These are phyloP conservation scores for Pollenia griseotomentosa DNA, from an alignment of 2,888 invertebrate genomes.

Conservation along the genomic window DNA sequence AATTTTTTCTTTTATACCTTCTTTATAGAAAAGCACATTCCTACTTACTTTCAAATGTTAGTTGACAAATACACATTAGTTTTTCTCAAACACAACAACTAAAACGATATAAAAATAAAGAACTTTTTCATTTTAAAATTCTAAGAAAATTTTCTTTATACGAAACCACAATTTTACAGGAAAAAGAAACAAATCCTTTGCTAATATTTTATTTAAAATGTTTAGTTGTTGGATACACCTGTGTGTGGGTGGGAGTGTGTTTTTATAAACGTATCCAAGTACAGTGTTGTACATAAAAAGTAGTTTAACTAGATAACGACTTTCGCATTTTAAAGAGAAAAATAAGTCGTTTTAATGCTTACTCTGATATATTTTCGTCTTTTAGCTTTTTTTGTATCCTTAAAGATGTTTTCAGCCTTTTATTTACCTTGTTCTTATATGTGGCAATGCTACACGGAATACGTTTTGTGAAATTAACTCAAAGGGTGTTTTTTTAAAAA, in stretches of 20 bases:
- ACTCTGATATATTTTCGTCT: no score
- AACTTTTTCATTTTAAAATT: slow-evolving; percentile 63
- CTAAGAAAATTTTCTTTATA: slow-evolving; percentile 58
- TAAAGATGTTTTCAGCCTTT: no score
- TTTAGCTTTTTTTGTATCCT: no score
- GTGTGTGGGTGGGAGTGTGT: not conserved
- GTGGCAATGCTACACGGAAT: slow-evolving; percentile 8
- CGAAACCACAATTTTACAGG: slow-evolving; percentile 55
- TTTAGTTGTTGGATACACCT: slow-evolving; percentile 16
- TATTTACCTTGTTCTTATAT: not conserved
- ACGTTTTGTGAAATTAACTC: not conserved
- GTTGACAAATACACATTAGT: slow-evolving; percentile 24
- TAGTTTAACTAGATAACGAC: no score
- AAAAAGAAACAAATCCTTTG: slow-evolving; percentile 61
- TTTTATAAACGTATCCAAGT: no score
- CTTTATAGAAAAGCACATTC: not conserved
- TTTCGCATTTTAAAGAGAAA: no score
- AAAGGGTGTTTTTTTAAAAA: no score
- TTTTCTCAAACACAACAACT: slow-evolving; percentile 39
- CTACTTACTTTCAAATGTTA: not conserved
- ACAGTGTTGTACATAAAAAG: no score
- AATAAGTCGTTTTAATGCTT: no score
- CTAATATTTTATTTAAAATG: slow-evolving; percentile 50
- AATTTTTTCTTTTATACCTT: slow-evolving; percentile 5
- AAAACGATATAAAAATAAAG: not conserved